A percentile compares a stretch with the other conserved stretches of the same genome.
phyloP scores from a whole-genome alignment of 2,888 invertebrate species.

The Spilosoma lubricipeda region DNA sequence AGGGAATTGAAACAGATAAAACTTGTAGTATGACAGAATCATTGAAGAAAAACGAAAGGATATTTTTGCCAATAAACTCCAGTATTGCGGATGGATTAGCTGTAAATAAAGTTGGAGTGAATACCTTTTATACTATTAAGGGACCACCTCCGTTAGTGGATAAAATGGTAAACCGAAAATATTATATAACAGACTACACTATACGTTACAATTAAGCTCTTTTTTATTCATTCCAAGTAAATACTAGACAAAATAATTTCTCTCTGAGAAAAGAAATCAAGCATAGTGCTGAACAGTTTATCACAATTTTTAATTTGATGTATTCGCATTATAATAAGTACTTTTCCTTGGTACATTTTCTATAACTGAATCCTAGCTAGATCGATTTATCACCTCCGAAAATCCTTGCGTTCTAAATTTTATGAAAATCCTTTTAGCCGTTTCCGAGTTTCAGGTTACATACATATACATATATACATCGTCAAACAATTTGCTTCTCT shows the following conservation, averaged over 20 bases:
- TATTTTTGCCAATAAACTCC: slow-evolving; percentile 87
- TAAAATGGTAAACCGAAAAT: slow-evolving; percentile 73
- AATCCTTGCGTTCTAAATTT: too few relatives aligned
- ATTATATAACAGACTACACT: neutral
- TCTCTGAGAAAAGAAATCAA: neutral
- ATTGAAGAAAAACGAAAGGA: slow-evolving; percentile 89
- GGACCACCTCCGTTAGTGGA: slow-evolving; percentile 74
- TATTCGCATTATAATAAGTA: too few relatives aligned
- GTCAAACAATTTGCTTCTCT: too few relatives aligned
- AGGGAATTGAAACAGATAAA: slow-evolving; percentile 78
- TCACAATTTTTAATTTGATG: neutral
- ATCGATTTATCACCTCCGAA: too few relatives aligned
- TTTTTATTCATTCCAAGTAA: too few relatives aligned
- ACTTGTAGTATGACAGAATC: slow-evolving; percentile 76
- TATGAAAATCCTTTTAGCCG: too few relatives aligned
- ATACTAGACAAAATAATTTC: neutral
- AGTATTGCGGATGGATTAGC: slow-evolving; percentile 89
- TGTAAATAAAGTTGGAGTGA: slow-evolving; percentile 21
- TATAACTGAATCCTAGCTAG: too few relatives aligned
- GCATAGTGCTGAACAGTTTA: neutral
- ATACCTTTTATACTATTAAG: slow-evolving; percentile 74
- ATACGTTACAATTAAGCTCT: neutral
- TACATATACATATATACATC: too few relatives aligned
- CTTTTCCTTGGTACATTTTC: too few relatives aligned
- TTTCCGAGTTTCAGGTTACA: too few relatives aligned